Evolutionary conservation across 1,140 invertebrate species (phyloP), one percentile per base, ranked within the genome.

Genomic region (Akabosia matsudoensis): DNA sequence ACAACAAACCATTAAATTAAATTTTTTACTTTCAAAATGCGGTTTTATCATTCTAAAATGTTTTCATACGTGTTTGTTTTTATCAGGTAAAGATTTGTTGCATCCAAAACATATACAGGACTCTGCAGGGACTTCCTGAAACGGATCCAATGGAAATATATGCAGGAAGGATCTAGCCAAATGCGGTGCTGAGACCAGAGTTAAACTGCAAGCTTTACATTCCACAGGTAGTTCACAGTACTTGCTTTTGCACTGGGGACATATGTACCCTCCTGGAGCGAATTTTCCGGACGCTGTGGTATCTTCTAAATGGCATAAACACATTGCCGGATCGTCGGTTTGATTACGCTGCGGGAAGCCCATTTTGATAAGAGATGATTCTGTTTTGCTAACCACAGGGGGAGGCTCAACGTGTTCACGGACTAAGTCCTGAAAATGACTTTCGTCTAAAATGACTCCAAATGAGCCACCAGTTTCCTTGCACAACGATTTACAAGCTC

Each of bases 211-310:
- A 16, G 93, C 92, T 83, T 92, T 90, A 84, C 97, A 99, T 86
- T 99, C 97, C 0, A 96, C 94, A 0, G 97, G 97, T 78, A 99
- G 88, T 84, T 98, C 96, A 86, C 97, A 99, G 85, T 98, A 98
- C 87, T 98, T 97, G 84, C 94, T 95, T 77, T 91, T 90, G 86
- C 97, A 99, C 83, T 98, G 96, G 28, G 96, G 96, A 85, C 97
- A 99, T 82, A 96, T 91, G 84, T 97, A 98, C 1, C 96, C 97
- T 18, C 88, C 90, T 37, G 89, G 88, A 82, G 85, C 90, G 75
- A 90, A 85, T 84, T 89, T 90, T 73, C 88, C 88, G n/a, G 74
- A 13, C 18, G 74, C 13, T 56, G 54, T 30, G 45, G 87, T 84
- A 81, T 90, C 92, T 79, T 95, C 93, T 37, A 94, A 87, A 84